Evolutionary conservation across 53 echinoderm and acorn worm genomes (phyloP), one percentile per base, ranked within the genome.

Genomic region (Antedon mediterranea): DNA sequence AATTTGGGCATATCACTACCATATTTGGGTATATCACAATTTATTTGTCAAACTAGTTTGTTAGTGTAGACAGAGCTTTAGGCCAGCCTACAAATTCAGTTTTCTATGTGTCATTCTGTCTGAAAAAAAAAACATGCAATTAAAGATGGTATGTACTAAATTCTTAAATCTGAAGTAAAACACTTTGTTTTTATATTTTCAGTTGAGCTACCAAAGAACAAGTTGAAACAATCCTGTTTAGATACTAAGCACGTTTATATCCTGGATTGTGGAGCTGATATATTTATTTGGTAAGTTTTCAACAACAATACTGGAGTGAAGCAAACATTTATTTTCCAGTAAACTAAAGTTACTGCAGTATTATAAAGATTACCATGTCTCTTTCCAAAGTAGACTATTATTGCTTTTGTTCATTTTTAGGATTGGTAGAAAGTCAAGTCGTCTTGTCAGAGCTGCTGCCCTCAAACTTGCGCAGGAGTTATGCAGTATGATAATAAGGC

Each of bases 201-300:
- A 97, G 98, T 98, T 73, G 98, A 98, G 43, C 71, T 98, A 31
- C 83, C 87, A n/a, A 89, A 86, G 43, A 86, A 92, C 26, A 98
- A 86, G 23, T 77, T 93, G 27, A 74, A 71, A 28, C 98, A 98
- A 72, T 82, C 88, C 9, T 84, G 89, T 28, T 76, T 98, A 31
- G 82, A 82, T 26, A 98, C 98, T 33, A 98, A 88, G 83, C 89
- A 89, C 85, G 98, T 98, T 31, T 98, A 90, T 79, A 98, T 98
- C 80, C 42, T 97, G 71, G 97, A 97, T 78, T 97, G 97, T 78
- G 82, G 86, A 87, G 89, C 97, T 41, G 98, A 98, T 74, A 90
- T 98, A 73, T 98, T 90, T 88, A 86, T 98, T 32, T 98, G 98
- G 98, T 98, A 78, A 90, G 37, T n/a, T n/a, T n/a, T n/a, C n/a